These are phyloP conservation scores for Parotia lawesii DNA, from an alignment of 2,113 vertebrate genomes.

Conservation along the genomic window DNA sequence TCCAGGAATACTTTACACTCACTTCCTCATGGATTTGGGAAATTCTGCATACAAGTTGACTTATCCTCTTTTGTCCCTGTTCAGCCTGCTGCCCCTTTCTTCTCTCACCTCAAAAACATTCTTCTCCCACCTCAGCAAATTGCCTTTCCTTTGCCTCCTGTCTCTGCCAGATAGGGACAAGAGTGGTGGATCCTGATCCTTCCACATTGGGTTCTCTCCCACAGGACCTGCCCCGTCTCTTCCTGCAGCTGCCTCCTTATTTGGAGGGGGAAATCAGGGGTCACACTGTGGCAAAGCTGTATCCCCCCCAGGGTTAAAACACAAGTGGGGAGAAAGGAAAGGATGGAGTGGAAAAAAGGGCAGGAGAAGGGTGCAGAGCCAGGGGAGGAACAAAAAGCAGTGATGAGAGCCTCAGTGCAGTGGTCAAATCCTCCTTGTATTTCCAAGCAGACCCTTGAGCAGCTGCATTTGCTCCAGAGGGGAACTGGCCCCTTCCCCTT, in stretches of 20 bases:
- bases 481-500: neutral
- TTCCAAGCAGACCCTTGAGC: neutral
- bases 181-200: neutral
- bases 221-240: neutral
- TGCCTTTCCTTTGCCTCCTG: neutral
- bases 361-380: neutral
- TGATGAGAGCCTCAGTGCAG: neutral
- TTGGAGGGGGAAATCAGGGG: fast-evolving
- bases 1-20: neutral
- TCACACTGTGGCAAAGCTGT: neutral
- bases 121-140: neutral
- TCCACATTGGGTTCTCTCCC: neutral
- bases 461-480: neutral
- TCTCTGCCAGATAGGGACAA: neutral
- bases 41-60: neutral
- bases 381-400: neutral
- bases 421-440: fast-evolving
- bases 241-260: neutral
- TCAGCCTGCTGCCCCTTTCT: neutral
- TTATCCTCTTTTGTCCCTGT: neutral
- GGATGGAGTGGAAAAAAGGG: neutral
- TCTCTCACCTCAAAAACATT: neutral
- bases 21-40: neutral
- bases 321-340: neutral
- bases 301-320: neutral